Conservation (phyloP, 1,140 invertebrate genomes). For the Prorops nasuta region DNA sequence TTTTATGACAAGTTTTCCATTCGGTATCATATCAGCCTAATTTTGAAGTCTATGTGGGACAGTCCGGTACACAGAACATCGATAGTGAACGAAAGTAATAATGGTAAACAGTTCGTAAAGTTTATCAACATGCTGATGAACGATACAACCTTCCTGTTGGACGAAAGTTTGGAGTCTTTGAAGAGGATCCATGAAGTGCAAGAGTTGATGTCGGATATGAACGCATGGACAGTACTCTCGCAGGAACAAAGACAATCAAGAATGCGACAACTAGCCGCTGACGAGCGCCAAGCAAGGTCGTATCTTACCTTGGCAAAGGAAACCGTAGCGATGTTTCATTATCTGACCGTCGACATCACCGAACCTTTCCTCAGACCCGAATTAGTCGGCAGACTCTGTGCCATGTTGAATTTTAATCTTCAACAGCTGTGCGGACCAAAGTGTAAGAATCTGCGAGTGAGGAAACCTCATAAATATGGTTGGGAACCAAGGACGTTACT, state of each 20-base stretch:
- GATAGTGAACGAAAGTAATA: constrained; percentile 79
- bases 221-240: constrained; percentile 65
- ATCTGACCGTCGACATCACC: constrained; percentile 90
- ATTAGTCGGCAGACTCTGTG: constrained; percentile 88
- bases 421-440: constrained; percentile 96
- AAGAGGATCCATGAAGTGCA: constrained; percentile 96
- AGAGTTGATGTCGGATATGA: constrained; percentile 74
- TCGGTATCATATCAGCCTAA: constrained; percentile 94
- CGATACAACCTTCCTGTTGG: constrained; percentile 95
- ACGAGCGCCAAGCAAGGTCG: constrained; percentile 91
- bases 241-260: constrained; percentile 76
- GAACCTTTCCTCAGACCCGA: constrained; percentile 91
- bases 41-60: constrained; percentile 87
- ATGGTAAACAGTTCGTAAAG: constrained; percentile 92
- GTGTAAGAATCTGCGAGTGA: constrained; percentile 97
- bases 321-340: constrained; percentile 98
- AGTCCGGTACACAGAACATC: constrained; percentile 67
- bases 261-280: constrained; percentile 77
- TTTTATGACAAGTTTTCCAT: constrained; percentile 99
- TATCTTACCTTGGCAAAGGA: constrained; percentile 93
- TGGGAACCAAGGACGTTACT: constrained; percentile 93
- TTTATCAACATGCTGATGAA: constrained; percentile 99
- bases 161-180: constrained; percentile 92
- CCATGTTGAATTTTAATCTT: constrained; percentile 98
- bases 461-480: constrained; percentile 90